Conservation (phyloP, 2,888 invertebrate species). For the Lutraria lutraria region DNA sequence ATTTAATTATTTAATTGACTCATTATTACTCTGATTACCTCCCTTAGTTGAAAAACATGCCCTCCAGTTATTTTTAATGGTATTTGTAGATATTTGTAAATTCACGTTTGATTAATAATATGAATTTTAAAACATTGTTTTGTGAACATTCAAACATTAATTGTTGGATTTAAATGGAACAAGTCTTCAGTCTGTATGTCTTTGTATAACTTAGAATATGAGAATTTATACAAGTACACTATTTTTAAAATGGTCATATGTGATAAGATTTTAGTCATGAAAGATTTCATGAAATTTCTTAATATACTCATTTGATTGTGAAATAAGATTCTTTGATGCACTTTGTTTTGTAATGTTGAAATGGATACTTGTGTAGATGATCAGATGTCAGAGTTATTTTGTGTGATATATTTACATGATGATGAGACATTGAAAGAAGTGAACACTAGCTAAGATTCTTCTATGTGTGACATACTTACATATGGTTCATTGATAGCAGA, state of each 20-base stretch:
- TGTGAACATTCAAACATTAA: not conserved
- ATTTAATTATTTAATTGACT: too few relatives aligned
- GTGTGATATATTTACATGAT: not conserved
- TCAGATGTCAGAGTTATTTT: not conserved
- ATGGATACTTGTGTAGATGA: not conserved
- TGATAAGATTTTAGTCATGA: not conserved
- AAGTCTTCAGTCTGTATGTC: not conserved
- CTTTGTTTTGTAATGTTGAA: too few relatives aligned
- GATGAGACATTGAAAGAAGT: not conserved
- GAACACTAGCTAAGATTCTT: too few relatives aligned
- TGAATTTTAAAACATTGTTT: not conserved
- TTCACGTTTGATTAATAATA: not conserved
- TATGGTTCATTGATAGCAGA: too few relatives aligned
- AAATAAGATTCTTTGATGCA: too few relatives aligned
- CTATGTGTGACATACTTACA: too few relatives aligned
- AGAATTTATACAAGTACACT: not conserved
- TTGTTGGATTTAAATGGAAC: not conserved
- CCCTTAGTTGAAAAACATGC: not conserved
- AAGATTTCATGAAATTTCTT: too few relatives aligned
- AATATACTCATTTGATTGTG: too few relatives aligned
- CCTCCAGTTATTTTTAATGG: constrained; percentile 3
- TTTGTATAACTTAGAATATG: not conserved
- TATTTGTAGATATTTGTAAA: not conserved
- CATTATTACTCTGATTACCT: not conserved
- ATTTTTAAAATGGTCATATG: not conserved